Evolutionary conservation across 2,113 vertebrate species (phyloP).

Genomic region (Mus spicilegus): DNA sequence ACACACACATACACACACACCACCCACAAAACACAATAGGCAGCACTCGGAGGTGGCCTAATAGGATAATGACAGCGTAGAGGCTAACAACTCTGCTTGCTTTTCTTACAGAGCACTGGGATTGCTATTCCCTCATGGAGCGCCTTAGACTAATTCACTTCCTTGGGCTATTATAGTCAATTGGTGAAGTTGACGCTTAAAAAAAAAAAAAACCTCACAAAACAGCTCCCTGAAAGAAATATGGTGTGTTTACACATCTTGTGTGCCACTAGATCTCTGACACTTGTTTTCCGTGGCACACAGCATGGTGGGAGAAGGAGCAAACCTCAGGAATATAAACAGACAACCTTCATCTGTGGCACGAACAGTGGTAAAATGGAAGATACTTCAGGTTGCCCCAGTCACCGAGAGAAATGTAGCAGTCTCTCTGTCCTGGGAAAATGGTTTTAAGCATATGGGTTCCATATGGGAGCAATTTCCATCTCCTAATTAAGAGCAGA

Average conservation of each 20-base stretch:
- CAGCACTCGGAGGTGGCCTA: not conserved
- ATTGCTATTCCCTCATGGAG: slow-evolving; percentile 1
- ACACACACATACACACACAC: not conserved
- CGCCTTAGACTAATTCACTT: slow-evolving; percentile 59
- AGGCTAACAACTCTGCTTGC: not conserved
- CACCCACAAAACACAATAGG: not conserved
- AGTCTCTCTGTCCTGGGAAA: slow-evolving; percentile 5
- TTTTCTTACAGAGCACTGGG: slow-evolving; percentile 31
- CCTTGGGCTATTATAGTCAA: slow-evolving; percentile 59
- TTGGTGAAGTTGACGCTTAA: not conserved
- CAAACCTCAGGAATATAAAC: slow-evolving; percentile 23
- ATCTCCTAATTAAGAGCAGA: slow-evolving; percentile 84
- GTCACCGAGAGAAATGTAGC: not conserved
- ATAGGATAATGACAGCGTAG: not conserved
- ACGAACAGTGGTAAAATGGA: slow-evolving; percentile 30
- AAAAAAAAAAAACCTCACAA: not conserved
- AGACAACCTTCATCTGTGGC: slow-evolving; percentile 52
- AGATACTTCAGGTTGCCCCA: not conserved
- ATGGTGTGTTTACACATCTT: slow-evolving; percentile 65
- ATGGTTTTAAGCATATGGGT: slow-evolving; percentile 59
- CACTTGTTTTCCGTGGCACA: slow-evolving; percentile 57
- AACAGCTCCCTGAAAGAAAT: slow-evolving; percentile 56
- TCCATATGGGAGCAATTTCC: slow-evolving; percentile 81
- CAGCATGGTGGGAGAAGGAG: slow-evolving; percentile 49
- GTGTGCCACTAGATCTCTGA: slow-evolving; percentile 52